Evolutionary conservation across 2,797 vertebrate genomes (phyloP).

Genomic region (Epinephelus coioides): DNA sequence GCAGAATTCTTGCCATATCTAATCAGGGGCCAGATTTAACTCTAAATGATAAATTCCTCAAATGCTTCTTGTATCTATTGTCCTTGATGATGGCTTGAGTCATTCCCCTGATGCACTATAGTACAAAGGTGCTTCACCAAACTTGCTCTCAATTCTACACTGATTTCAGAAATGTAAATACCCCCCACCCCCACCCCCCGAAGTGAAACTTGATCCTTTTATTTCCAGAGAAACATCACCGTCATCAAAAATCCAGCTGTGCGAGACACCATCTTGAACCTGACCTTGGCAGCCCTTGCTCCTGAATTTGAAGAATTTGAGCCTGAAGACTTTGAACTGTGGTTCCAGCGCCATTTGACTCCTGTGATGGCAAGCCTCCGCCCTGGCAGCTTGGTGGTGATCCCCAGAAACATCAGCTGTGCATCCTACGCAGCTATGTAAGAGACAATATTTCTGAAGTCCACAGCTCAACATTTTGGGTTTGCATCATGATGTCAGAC

Average conservation of each 20-base stretch:
- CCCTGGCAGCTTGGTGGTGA: conserved; percentile 36
- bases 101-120: too few relatives aligned
- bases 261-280: conserved; percentile 66
- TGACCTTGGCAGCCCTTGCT: conserved; percentile 58
- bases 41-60: too few relatives aligned
- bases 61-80: too few relatives aligned
- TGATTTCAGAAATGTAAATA: too few relatives aligned
- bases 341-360: conserved; percentile 59
- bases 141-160: too few relatives aligned
- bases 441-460: conserved; percentile 22
- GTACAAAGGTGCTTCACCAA: too few relatives aligned
- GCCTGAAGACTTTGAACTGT: conserved; percentile 42
- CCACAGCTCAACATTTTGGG: background rate
- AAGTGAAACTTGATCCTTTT: too few relatives aligned
- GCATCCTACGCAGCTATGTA: conserved; percentile 62
- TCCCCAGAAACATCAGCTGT: conserved; percentile 68
- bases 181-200: too few relatives aligned
- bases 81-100: too few relatives aligned
- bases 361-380: conserved; percentile 62
- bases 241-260: conserved; percentile 22
- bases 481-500: background rate
- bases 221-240: too few relatives aligned
- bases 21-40: too few relatives aligned
- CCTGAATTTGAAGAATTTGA: conserved; percentile 41
- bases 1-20: too few relatives aligned